A percentile compares a stretch with the other conserved stretches of the same genome.
Evolutionary conservation across 1,140 invertebrate species (phyloP).

Genomic region (Phortica variegata): DNA sequence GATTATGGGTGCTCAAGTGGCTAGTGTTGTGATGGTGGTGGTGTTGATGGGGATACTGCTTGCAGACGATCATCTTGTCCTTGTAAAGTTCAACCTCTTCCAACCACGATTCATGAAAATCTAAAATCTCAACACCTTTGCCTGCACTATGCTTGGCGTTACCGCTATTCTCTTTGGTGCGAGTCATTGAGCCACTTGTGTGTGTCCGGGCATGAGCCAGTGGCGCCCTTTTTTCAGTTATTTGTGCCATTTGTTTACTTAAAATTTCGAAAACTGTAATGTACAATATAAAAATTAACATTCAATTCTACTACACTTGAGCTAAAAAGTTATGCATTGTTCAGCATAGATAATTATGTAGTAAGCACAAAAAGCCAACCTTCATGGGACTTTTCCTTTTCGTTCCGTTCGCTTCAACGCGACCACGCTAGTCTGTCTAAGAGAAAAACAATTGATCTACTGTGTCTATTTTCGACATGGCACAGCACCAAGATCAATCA

Average conservation of each 20-base stretch:
- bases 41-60: slow-evolving; percentile 36
- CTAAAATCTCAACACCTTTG: slow-evolving; percentile 49
- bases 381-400: slow-evolving; percentile 12
- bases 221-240: slow-evolving; percentile 46
- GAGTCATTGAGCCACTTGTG: slow-evolving; percentile 6
- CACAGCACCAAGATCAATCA: slow-evolving; percentile 46
- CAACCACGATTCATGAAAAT: slow-evolving; percentile 53
- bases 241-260: slow-evolving; percentile 49
- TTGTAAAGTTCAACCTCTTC: slow-evolving; percentile 52
- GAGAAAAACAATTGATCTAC: slow-evolving; percentile 17
- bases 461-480: slow-evolving; percentile 52
- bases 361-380: too few species aligned
- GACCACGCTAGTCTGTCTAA: slow-evolving; percentile 3
- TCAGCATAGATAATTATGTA: slow-evolving; percentile 5
- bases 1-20: slow-evolving; percentile 17
- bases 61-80: slow-evolving; percentile 39
- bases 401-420: slow-evolving; percentile 4
- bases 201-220: slow-evolving; percentile 8
- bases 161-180: slow-evolving; percentile 22
- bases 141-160: slow-evolving; percentile 11
- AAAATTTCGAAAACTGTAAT: slow-evolving; percentile 39
- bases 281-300: neutral
- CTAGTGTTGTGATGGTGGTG: slow-evolving; percentile 15
- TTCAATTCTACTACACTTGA: slow-evolving; percentile 3
- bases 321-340: slow-evolving; percentile 9